phyloP scores from a whole-genome alignment of 2,113 vertebrate genomes.

The Crypturellus undulatus region DNA sequence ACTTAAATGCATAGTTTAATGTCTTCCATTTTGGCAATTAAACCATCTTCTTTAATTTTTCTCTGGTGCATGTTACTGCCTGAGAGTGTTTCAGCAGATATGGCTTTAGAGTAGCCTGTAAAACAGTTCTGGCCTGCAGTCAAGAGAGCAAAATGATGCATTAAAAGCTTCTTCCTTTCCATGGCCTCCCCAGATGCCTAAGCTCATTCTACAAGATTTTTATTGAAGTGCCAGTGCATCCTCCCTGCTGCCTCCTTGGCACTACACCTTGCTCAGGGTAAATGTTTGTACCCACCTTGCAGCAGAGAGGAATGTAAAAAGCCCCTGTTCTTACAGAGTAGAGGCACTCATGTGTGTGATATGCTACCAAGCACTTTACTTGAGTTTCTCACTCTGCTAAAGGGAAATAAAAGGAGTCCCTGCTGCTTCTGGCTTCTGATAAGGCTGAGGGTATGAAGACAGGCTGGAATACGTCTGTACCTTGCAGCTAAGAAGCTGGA shows the following conservation, averaged over 20 bases:
- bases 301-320: not conserved
- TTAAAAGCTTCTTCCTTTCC: not conserved
- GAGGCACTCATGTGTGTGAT: rapidly evolving
- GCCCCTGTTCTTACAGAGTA: not conserved
- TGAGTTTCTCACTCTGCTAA: not conserved
- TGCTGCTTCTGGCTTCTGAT: not conserved
- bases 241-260: not conserved
- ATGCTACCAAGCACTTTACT: not conserved
- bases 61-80: not conserved
- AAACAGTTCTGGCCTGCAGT: not conserved
- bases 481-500: not conserved
- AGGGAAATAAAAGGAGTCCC: not conserved
- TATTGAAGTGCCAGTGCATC: not conserved
- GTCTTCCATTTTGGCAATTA: not conserved
- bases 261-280: not conserved
- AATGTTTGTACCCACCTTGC: not conserved
- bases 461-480: not conserved
- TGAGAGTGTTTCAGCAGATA: not conserved
- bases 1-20: not conserved
- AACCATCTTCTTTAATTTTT: not conserved
- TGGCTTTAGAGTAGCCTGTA: not conserved
- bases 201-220: not conserved
- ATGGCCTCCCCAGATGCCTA: not conserved
- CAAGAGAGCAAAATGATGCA: not conserved
- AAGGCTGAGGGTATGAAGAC: not conserved